Conservation (phyloP, 1,140 invertebrate genomes). For the Anastrepha ludens region DNA sequence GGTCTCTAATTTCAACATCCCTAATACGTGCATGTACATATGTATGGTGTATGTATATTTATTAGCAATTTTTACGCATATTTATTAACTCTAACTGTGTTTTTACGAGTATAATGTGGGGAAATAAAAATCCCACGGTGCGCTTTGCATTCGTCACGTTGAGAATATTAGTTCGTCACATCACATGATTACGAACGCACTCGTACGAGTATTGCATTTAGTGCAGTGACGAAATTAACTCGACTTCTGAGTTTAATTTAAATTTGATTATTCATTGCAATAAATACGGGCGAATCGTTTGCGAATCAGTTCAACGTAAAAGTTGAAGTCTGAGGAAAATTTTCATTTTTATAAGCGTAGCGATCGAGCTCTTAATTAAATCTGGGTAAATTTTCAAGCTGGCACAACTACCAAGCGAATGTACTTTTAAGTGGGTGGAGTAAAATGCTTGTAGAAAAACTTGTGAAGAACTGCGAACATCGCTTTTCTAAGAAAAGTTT, state of each 20-base stretch:
- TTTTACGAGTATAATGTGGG: neutral
- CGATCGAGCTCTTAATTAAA: neutral
- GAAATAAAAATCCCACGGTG: neutral
- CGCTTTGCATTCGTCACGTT: neutral
- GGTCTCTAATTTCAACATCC: no score
- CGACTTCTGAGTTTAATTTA: neutral
- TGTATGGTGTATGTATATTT: neutral
- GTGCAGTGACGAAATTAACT: neutral
- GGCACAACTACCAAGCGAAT: neutral
- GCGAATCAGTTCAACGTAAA: neutral
- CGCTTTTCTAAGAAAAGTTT: neutral
- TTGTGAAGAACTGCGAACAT: neutral
- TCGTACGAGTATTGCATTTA: no score
- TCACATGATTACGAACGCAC: neutral
- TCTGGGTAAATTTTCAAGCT: neutral
- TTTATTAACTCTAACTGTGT: neutral
- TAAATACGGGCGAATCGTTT: neutral
- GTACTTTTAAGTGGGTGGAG: neutral
- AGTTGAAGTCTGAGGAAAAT: neutral
- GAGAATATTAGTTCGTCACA: slow-evolving; percentile 24
- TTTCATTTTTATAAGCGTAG: neutral
- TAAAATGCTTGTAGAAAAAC: neutral
- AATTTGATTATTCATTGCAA: slow-evolving; percentile 3
- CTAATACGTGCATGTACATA: no score
- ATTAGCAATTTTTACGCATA: neutral